These are phyloP conservation scores for Brienomyrus longianalis DNA, from an alignment of 2,113 vertebrate species.

Conservation along the genomic window DNA sequence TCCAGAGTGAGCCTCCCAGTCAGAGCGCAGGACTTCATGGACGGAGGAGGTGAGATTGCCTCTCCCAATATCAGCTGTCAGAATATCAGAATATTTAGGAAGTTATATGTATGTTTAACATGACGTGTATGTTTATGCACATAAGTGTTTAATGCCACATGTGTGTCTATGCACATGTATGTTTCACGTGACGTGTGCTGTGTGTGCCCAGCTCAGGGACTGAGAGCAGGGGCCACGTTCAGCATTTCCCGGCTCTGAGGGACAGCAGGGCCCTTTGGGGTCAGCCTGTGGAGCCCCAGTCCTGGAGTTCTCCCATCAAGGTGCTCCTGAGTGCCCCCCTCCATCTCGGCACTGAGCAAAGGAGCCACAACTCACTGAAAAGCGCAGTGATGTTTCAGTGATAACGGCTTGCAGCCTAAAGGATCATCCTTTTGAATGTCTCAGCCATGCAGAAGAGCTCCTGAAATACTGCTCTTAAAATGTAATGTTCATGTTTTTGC, in stretches of 20 bases:
- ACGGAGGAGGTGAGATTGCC: too few species aligned
- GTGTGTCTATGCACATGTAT: background rate
- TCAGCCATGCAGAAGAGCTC: background rate
- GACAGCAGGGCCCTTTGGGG: too few species aligned
- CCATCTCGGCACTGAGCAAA: slow-evolving; percentile 9
- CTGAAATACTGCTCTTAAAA: too few species aligned
- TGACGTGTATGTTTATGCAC: too few species aligned
- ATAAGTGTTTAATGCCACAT: fast-evolving
- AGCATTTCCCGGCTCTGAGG: background rate
- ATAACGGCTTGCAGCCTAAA: background rate
- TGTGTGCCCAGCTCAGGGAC: background rate
- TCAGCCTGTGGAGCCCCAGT: too few species aligned
- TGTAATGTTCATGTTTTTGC: too few species aligned
- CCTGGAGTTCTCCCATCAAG: too few species aligned
- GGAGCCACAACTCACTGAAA: background rate
- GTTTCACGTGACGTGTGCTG: background rate
- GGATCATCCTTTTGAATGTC: background rate
- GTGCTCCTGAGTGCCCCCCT: slow-evolving; percentile 16
- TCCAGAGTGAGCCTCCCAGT: too few species aligned
- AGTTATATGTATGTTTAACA: too few species aligned
- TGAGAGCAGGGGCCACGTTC: background rate
- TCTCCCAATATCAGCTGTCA: too few species aligned
- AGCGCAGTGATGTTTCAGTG: background rate
- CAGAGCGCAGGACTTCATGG: too few species aligned
- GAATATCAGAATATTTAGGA: too few species aligned